Evolutionary conservation across 1,140 invertebrate species (phyloP).

Genomic region (Trissolcus basalis): DNA sequence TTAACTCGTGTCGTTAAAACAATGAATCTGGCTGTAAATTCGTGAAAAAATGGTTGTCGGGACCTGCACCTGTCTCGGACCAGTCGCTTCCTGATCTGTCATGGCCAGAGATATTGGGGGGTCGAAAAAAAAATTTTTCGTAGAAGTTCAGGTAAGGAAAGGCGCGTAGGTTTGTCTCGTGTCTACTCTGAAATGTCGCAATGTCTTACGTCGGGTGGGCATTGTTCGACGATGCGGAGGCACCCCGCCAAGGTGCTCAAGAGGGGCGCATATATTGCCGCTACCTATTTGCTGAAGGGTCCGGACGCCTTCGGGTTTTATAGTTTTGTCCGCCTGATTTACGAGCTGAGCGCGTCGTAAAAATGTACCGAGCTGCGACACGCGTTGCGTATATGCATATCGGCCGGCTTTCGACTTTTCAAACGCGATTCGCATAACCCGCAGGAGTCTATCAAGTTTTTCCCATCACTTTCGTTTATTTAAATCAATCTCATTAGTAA

Average conservation of each 20-base stretch:
- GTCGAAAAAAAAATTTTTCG: slow-evolving; percentile 17
- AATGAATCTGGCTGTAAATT: slow-evolving; percentile 35
- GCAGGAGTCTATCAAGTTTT: background rate
- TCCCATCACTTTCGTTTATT: slow-evolving; percentile 15
- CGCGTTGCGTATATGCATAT: slow-evolving; percentile 46
- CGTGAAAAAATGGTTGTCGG: slow-evolving; percentile 6
- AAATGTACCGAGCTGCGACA: slow-evolving; percentile 52
- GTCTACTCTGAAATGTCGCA: slow-evolving; percentile 69
- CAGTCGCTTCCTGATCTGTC: slow-evolving; percentile 49
- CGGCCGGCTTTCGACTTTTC: slow-evolving; percentile 8
- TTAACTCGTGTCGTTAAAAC: slow-evolving; percentile 34
- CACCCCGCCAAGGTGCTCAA: slow-evolving; percentile 61
- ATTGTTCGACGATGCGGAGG: slow-evolving; percentile 44
- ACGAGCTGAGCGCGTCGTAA: slow-evolving; percentile 57
- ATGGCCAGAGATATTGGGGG: slow-evolving; percentile 30
- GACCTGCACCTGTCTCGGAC: slow-evolving; percentile 38
- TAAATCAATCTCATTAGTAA: slow-evolving; percentile 14
- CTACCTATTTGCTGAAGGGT: slow-evolving; percentile 37
- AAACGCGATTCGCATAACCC: slow-evolving; percentile 14
- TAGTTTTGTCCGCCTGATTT: slow-evolving; percentile 68
- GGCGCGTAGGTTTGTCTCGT: slow-evolving; percentile 25
- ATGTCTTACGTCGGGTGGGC: slow-evolving; percentile 64
- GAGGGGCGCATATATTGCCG: slow-evolving; percentile 39
- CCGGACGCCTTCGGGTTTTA: slow-evolving; percentile 59
- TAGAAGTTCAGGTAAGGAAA: slow-evolving; percentile 43